phyloP scores from a whole-genome alignment of 1,140 invertebrate genomes.

The Littorina saxatilis region DNA sequence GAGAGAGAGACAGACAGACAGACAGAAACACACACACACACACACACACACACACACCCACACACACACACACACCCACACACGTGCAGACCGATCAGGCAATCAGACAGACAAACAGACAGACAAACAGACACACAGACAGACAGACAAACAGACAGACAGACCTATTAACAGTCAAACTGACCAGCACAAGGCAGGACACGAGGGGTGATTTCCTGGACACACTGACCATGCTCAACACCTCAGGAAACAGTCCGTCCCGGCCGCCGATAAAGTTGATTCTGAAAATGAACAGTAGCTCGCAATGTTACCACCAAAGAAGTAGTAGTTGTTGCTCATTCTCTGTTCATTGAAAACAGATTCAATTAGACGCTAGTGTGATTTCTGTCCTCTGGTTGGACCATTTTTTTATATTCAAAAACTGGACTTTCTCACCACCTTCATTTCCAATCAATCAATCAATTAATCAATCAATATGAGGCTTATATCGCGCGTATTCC shows the following conservation, averaged over 20 bases:
- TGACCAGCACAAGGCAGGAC: constrained; percentile 32
- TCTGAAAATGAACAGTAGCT: constrained; percentile 39
- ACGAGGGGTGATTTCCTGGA: constrained; percentile 23
- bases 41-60: constrained; percentile 7
- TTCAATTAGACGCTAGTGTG: too few species aligned
- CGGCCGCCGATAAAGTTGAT: constrained; percentile 41
- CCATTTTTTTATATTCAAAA: too few species aligned
- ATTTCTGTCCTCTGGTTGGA: too few species aligned
- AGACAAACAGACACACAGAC: constrained; percentile 2
- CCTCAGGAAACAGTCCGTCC: constrained; percentile 35
- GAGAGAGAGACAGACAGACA: constrained; percentile 3
- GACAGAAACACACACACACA: neutral
- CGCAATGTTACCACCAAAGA: neutral
- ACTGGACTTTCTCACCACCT: too few species aligned
- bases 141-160: neutral
- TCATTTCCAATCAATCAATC: too few species aligned
- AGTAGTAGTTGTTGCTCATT: too few species aligned
- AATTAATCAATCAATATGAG: too few species aligned
- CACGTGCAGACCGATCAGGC: neutral
- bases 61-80: neutral
- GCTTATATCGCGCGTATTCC: too few species aligned
- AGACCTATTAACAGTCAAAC: too few species aligned
- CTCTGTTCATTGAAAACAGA: too few species aligned
- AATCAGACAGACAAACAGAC: neutral
- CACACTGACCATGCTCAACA: constrained; percentile 38